Evolutionary conservation across 92 coral and sea anemone genomes (phyloP).

Genomic region (Actinernus sp.): DNA sequence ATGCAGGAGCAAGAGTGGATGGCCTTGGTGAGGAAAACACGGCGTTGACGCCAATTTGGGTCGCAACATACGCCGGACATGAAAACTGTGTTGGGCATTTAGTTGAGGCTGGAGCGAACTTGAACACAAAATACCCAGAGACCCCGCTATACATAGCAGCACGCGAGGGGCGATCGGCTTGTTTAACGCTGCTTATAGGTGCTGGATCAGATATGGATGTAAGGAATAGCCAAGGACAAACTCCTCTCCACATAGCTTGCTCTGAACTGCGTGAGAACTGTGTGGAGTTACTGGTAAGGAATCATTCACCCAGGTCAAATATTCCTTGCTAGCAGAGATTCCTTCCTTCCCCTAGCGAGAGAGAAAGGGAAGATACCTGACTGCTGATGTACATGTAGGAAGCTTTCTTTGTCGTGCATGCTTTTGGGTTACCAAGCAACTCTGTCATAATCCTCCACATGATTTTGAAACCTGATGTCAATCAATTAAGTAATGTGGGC

Average conservation of each 20-base stretch:
- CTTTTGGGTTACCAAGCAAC: too few species aligned
- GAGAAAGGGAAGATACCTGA: too few species aligned
- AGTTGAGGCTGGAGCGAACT: slow-evolving; percentile 78
- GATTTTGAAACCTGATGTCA: too few species aligned
- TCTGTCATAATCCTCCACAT: too few species aligned
- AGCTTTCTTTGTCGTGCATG: too few species aligned
- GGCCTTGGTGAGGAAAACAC: slow-evolving; percentile 71
- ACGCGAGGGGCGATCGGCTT: slow-evolving; percentile 74
- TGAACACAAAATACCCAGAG: slow-evolving; percentile 67
- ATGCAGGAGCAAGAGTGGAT: slow-evolving; percentile 88
- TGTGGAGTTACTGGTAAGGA: slow-evolving; percentile 66
- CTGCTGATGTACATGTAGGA: too few species aligned
- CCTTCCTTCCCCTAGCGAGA: too few species aligned
- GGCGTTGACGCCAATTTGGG: slow-evolving; percentile 86
- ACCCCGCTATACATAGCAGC: slow-evolving; percentile 87
- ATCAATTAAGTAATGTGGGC: too few species aligned
- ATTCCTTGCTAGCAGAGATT: too few species aligned
- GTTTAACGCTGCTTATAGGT: slow-evolving; percentile 69
- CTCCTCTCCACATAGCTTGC: slow-evolving; percentile 79
- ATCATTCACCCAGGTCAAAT: neutral
- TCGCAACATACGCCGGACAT: slow-evolving; percentile 86
- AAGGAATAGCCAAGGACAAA: slow-evolving; percentile 62
- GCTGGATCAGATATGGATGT: slow-evolving; percentile 80
- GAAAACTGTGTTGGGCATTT: slow-evolving; percentile 67
- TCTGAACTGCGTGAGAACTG: slow-evolving; percentile 69